Evolutionary conservation across 92 coral and sea anemone genomes (phyloP).

Genomic region (Phenganax stokvisi): DNA sequence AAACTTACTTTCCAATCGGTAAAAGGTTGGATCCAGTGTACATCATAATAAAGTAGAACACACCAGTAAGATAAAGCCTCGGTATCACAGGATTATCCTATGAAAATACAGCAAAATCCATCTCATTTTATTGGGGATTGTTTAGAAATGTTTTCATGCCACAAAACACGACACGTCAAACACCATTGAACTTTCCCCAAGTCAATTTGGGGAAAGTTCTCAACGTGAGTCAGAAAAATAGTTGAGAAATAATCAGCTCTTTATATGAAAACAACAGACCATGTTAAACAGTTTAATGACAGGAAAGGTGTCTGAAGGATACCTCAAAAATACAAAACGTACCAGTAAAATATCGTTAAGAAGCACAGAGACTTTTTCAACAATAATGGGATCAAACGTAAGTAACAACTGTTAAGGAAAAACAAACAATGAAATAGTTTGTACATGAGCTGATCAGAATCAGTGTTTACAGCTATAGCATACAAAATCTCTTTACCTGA

Average conservation of each 20-base stretch:
- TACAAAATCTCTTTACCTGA: slow-evolving; percentile 53
- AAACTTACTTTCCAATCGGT: slow-evolving; percentile 82
- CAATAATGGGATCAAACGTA: slow-evolving; percentile 95
- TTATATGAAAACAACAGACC: too few relatives aligned
- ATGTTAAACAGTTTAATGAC: too few relatives aligned
- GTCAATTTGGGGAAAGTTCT: background rate
- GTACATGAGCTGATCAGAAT: too few relatives aligned
- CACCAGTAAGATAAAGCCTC: slow-evolving; percentile 87
- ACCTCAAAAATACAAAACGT: slow-evolving; percentile 27
- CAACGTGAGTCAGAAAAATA: background rate
- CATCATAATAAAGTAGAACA: slow-evolving; percentile 97
- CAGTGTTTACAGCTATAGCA: background rate
- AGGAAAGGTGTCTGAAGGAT: background rate
- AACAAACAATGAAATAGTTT: background rate
- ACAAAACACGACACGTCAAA: too few relatives aligned
- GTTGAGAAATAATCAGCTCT: too few relatives aligned
- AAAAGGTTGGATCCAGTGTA: slow-evolving; percentile 97
- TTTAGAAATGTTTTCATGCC: too few relatives aligned
- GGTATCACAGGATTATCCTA: slow-evolving; percentile 96
- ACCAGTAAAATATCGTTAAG: slow-evolving; percentile 82
- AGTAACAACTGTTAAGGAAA: slow-evolving; percentile 63
- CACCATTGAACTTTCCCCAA: too few relatives aligned
- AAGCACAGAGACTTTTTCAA: slow-evolving; percentile 88
- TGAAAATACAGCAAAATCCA: background rate
- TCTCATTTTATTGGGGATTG: background rate